Percentiles rank a stretch among this genome's conserved stretches.
These are phyloP conservation scores for Anabacerthia variegaticeps DNA, from an alignment of 2,797 vertebrate genomes.

Conservation along the genomic window DNA sequence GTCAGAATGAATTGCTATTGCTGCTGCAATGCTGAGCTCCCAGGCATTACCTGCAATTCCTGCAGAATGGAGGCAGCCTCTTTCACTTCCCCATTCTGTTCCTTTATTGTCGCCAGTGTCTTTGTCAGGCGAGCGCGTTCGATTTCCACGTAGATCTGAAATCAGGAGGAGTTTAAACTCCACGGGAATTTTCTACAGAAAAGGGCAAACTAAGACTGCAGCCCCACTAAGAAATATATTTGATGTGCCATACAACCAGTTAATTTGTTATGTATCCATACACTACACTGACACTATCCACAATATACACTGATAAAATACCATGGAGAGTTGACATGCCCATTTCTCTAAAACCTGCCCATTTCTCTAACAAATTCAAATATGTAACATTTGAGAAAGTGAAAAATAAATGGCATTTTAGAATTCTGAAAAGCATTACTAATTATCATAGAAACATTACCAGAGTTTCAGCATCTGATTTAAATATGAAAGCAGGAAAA, in stretches of 20 bases:
- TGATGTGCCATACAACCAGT: background rate
- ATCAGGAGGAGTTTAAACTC: background rate
- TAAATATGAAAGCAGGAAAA: background rate
- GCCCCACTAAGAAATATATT: background rate
- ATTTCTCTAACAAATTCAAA: background rate
- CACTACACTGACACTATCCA: background rate
- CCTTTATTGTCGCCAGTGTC: slow-evolving; percentile 92
- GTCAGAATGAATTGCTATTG: background rate
- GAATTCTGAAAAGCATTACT: background rate
- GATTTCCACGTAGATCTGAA: slow-evolving; percentile 97
- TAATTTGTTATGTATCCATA: background rate
- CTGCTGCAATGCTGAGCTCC: background rate
- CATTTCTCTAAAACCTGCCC: background rate
- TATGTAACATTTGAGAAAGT: background rate
- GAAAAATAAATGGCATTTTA: background rate
- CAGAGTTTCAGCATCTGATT: background rate
- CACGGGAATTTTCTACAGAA: background rate
- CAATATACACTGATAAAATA: background rate
- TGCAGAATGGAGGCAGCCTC: slow-evolving; percentile 96
- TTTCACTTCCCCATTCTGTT: slow-evolving; percentile 92
- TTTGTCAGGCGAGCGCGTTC: slow-evolving; percentile 95
- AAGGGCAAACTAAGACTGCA: background rate
- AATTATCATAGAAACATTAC: background rate
- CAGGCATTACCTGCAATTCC: slow-evolving; percentile 88
- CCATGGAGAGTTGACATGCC: background rate